Percentiles rank a stretch among this genome's conserved stretches.
These are phyloP conservation scores for Etheostoma nigrum DNA, from an alignment of 2,797 vertebrate genomes.

Conservation along the genomic window DNA sequence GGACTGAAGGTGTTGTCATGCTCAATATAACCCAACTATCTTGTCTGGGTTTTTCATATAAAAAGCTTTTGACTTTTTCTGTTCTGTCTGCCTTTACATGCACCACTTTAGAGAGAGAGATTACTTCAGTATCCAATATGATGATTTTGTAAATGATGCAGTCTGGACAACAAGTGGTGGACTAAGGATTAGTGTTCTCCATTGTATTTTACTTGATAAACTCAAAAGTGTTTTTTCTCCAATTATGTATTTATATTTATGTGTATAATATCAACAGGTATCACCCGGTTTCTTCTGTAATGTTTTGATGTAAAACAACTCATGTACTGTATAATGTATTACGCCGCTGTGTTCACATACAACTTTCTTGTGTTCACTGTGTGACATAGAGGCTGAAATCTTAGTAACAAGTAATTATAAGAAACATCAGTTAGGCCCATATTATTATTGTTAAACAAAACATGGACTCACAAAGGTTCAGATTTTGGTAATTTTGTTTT, in stretches of 20 bases:
- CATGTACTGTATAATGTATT: conserved; percentile 49
- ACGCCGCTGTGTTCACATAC: neutral
- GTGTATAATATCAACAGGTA: conserved; percentile 26
- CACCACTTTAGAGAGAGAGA: conserved; percentile 40
- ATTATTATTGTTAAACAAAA: conserved; percentile 3
- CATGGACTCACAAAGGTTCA: neutral
- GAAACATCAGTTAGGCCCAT: conserved; percentile 5
- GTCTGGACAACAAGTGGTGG: conserved; percentile 22
- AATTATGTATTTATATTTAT: conserved; percentile 23
- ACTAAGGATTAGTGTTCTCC: conserved; percentile 28
- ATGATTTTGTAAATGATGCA: conserved; percentile 9
- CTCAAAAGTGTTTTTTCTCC: conserved; percentile 12
- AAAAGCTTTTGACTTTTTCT: conserved; percentile 28
- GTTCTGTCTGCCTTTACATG: conserved; percentile 62
- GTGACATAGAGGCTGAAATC: conserved; percentile 12
- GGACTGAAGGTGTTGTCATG: conserved; percentile 9
- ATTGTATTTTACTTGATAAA: conserved; percentile 26
- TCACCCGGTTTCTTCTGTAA: conserved; percentile 23
- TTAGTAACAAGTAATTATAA: neutral
- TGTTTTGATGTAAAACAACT: conserved; percentile 53
- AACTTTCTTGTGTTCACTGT: neutral
- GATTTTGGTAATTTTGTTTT: conserved; percentile 1
- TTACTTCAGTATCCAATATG: conserved; percentile 16
- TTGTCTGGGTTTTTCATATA: conserved; percentile 21
- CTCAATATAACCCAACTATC: conserved; percentile 10